Evolutionary conservation across 2,888 invertebrate genomes (phyloP), one percentile per base, ranked within the genome.

Genomic region (Dexiosoma caninum): DNA sequence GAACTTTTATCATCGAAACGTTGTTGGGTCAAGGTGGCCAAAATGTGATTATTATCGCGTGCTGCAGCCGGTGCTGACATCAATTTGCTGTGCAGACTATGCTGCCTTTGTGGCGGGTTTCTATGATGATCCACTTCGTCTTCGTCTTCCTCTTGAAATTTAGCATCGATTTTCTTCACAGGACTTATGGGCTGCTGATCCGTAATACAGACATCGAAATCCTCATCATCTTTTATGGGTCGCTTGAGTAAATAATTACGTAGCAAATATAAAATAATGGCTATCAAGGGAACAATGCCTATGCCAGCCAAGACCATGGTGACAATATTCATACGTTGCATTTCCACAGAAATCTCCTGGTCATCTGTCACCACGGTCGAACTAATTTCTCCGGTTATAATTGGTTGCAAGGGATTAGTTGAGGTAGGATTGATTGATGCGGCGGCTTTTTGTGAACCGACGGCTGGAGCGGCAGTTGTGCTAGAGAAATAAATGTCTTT

Each of bases 191-290:
- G 90, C 76, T 90, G 89, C 64, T 92, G 91, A 81, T 93, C 93
- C 1, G 93, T 92, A 51, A 93, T 92, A 83, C 93, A 93, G 0
- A 92, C 92, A 84, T 93, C 93, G 72, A 93, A 92, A 82, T 92
- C 93, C 81, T 93, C 92, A 83, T 93, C 88, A 46, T 87, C 85
- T 60, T 90, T 89, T 4, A 84, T 83, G 19, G 85, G 83, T 4
- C 87, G 91, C 72, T 92, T 92, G 84, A 92, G 91, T 69, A 93
- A 87, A 75, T 92, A 86, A 84, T 92, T 92, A 82, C 92, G 91
- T 84, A 92, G 87, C 59, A 93, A 89, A 86, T 93, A 93, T 8
- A 91, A 90, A 55, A 93, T 89, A 35, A 93, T 92, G 14, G 92
- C 92, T 62, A 92, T 90, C 37, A 93, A 90, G 0, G 93, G 93